Evolutionary conservation across 2,113 vertebrate genomes (phyloP), one percentile per base, ranked within the genome.

Genomic region (Taxidea taxus): DNA sequence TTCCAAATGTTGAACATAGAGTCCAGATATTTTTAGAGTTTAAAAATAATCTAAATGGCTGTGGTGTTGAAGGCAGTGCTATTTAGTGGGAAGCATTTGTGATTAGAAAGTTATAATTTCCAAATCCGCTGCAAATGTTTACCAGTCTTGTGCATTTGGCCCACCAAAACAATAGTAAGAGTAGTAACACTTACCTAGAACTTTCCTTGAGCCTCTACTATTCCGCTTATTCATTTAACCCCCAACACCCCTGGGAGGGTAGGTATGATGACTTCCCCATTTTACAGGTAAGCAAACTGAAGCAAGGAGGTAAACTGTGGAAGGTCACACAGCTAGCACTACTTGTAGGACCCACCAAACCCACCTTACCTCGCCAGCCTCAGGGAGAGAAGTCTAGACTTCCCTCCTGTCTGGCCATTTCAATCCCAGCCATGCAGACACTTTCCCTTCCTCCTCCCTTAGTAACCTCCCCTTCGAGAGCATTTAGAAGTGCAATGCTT

Each of bases 161-260:
- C 81, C 23, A 15, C 29, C 15, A 4, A 90, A 49, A n/a, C 44
- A 84, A 31, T 25, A 37, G 51, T 18, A 31, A 6, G 8, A 34
- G 72, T 11, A 29, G 42, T 21, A 54, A 21, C 10, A 34, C 31
- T 3, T 31, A 66, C 23, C 21, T 6, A 42, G 42, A 27, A 29
- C 60, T 31, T 62, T 8, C 27, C 2, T 0, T 20, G n/a, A 80
- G 44, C 72, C 4, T 1, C 20, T 49, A 42, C 21, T 11, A 0
- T 75, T 92, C 83, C 25, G n/a, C 18, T 39, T 44, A 27, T 16
- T 95, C 31, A 82, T 39, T 62, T 21, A 77, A 51, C 12, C 56
- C 42, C 13, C 64, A 60, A 4, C 2, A 6, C 16, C 39, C 10
- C 37, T 39, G 4, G 72, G 1, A 0, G 42, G 29, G 3, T 42